phyloP scores from a whole-genome alignment of 2,888 invertebrate species.

The Spicauda simplicius region DNA sequence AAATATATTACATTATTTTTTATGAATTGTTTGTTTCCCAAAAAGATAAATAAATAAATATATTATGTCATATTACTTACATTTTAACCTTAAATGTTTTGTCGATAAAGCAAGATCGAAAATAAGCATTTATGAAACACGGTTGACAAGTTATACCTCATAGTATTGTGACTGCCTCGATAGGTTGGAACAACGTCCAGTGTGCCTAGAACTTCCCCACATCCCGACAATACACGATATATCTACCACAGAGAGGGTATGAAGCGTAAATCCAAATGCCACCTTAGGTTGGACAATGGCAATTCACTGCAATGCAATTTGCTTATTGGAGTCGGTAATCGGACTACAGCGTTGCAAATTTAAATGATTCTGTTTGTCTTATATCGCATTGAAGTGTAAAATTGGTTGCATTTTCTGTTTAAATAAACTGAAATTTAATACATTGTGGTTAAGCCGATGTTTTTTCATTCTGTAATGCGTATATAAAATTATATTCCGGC shows the following conservation, averaged over 20 bases:
- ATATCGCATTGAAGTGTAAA: slow-evolving; percentile 22
- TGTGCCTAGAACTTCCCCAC: slow-evolving; percentile 44
- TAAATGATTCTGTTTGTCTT: slow-evolving; percentile 33
- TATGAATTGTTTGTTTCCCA: too few relatives aligned
- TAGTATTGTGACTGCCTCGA: slow-evolving; percentile 37
- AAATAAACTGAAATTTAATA: slow-evolving; percentile 14
- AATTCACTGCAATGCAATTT: slow-evolving; percentile 52
- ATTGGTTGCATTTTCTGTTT: slow-evolving; percentile 28
- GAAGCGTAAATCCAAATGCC: slow-evolving; percentile 44
- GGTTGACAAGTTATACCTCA: slow-evolving; percentile 36
- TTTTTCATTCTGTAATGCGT: background rate
- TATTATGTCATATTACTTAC: too few relatives aligned
- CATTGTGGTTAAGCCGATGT: background rate
- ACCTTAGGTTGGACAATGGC: slow-evolving; percentile 48
- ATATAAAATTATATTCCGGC: background rate
- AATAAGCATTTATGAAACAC: slow-evolving; percentile 10
- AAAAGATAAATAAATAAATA: too few relatives aligned
- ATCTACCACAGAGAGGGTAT: slow-evolving; percentile 39
- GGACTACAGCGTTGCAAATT: slow-evolving; percentile 41
- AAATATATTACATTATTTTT: too few relatives aligned
- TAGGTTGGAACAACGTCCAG: slow-evolving; percentile 42
- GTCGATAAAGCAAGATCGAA: background rate
- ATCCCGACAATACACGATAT: slow-evolving; percentile 40
- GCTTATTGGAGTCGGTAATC: slow-evolving; percentile 50
- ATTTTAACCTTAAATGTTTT: too few relatives aligned